Percentiles rank a stretch among this genome's conserved stretches.
phyloP scores from a whole-genome alignment of 1,140 invertebrate species.

The Tigriopus japonicus region DNA sequence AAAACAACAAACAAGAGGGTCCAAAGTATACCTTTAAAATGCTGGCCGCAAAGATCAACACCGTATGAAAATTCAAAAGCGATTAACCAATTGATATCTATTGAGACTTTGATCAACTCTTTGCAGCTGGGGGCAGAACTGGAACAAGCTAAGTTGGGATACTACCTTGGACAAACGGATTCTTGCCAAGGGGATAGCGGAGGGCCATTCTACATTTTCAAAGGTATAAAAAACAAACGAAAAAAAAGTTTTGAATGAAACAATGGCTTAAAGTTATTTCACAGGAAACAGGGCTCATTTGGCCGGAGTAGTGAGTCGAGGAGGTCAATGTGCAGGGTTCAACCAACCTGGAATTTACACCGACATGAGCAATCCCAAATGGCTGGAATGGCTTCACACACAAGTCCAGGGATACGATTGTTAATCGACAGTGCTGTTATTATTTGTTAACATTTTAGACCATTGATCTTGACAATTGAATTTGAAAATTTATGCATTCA shows the following conservation, averaged over 20 bases:
- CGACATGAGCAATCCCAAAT: not conserved
- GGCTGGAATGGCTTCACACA: not conserved
- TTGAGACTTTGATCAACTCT: no score
- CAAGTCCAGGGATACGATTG: not conserved
- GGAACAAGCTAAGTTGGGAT: not conserved
- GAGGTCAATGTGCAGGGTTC: constrained; percentile 7
- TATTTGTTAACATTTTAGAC: no score
- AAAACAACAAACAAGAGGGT: no score
- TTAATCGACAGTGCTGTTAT: not conserved
- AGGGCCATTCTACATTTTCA: constrained; percentile 3
- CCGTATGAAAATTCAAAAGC: no score
- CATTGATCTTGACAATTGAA: no score
- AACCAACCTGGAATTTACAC: constrained; percentile 12
- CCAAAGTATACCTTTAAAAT: no score
- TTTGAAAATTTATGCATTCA: no score
- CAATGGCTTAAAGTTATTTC: no score
- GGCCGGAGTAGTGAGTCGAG: constrained; percentile 5
- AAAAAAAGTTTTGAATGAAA: not conserved
- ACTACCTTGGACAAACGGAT: not conserved
- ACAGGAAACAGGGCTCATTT: not conserved
- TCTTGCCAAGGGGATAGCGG: constrained; percentile 7
- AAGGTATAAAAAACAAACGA: not conserved
- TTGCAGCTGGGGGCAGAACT: not conserved
- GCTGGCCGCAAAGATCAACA: not conserved
- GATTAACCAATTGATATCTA: no score